phyloP scores from a whole-genome alignment of 2,797 vertebrate genomes.

The Silurus aristotelis region DNA sequence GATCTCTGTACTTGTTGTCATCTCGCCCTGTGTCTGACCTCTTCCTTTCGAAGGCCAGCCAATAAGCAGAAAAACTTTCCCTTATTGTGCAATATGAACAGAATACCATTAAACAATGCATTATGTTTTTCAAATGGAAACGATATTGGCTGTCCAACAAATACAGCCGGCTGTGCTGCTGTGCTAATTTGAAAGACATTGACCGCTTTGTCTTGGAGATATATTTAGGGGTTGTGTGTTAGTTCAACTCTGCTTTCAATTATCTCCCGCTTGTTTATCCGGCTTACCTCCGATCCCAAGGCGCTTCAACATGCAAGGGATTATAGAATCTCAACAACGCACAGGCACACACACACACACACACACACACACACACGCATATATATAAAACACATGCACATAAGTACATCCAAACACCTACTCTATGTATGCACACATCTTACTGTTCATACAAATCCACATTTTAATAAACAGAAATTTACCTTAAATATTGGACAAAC shows the following conservation, averaged over 20 bases:
- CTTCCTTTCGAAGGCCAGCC: slow-evolving; percentile 6
- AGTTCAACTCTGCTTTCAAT: slow-evolving; percentile 68
- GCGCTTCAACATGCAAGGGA: slow-evolving; percentile 59
- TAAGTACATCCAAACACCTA: too few relatives aligned
- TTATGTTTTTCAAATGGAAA: slow-evolving; percentile 41
- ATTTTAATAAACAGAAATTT: neutral
- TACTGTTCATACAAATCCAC: neutral
- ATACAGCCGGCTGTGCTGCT: slow-evolving; percentile 21
- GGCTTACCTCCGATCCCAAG: slow-evolving; percentile 67
- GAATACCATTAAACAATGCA: slow-evolving; percentile 36
- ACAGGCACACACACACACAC: neutral
- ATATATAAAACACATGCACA: too few relatives aligned
- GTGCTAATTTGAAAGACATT: slow-evolving; percentile 34
- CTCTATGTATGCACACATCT: neutral
- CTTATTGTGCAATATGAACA: slow-evolving; percentile 28
- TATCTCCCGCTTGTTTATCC: slow-evolving; percentile 65
- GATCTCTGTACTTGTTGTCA: neutral
- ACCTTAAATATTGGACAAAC: neutral
- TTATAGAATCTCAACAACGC: slow-evolving; percentile 49
- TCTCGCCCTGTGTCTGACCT: slow-evolving; percentile 12
- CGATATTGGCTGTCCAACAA: slow-evolving; percentile 14
- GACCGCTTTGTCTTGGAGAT: slow-evolving; percentile 34
- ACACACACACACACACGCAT: neutral
- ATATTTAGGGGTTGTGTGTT: slow-evolving; percentile 46
- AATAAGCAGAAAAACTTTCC: slow-evolving; percentile 32